These are phyloP conservation scores for Drosophila paramelanica DNA, from an alignment of 2,888 invertebrate species.

Conservation along the genomic window DNA sequence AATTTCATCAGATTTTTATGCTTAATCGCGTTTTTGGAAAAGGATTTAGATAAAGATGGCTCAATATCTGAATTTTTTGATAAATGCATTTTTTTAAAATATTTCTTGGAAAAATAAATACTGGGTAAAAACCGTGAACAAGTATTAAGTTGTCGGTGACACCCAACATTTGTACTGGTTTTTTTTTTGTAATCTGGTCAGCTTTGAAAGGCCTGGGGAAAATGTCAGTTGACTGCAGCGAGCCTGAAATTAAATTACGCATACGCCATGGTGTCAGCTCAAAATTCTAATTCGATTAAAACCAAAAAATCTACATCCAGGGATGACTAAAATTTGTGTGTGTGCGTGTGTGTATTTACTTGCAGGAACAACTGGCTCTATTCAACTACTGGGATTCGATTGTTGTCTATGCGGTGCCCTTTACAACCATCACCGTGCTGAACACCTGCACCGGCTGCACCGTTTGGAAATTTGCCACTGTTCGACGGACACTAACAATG, in stretches of 20 bases:
- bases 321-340: not conserved
- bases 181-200: not conserved
- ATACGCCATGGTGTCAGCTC: conserved; percentile 30
- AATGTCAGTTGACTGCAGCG: conserved; percentile 16
- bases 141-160: too few species aligned
- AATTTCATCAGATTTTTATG: too few species aligned
- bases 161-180: too few species aligned
- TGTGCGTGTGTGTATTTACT: conserved; percentile 81
- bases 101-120: too few species aligned
- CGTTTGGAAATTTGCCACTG: conserved; percentile 87
- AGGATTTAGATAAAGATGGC: too few species aligned
- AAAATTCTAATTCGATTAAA: conserved; percentile 14
- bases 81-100: too few species aligned
- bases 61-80: too few species aligned
- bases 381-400: conserved; percentile 90
- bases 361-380: conserved; percentile 87
- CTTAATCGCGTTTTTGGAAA: too few species aligned
- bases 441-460: conserved; percentile 90
- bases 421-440: conserved; percentile 89
- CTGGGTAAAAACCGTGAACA: too few species aligned
- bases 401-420: conserved; percentile 90
- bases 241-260: conserved; percentile 24
- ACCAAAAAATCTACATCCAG: not conserved
- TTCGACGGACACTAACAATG: conserved; percentile 84
- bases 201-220: not conserved